Base-by-base conservation (phyloP, 2,888 invertebrate species). In the Polylopha cassiicola region DNA sequence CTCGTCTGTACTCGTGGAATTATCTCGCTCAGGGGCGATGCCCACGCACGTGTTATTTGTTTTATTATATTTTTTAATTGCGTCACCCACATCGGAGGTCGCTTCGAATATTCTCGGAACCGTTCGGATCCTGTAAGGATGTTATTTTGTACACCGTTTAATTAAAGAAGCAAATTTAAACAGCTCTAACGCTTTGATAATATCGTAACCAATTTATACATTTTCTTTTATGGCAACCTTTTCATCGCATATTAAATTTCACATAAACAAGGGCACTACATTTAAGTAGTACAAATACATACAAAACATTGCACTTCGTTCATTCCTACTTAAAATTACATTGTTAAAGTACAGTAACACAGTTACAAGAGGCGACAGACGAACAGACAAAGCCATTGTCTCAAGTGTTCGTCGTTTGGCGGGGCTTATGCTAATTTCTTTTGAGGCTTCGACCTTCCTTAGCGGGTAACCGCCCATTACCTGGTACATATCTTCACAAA, bases 331-430 rank as follows among this genome's bases (percentile, higher is more conserved):
- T 58, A 51, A 67, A 70, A 68, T 64, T 60, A 61, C 65, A 64
- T 60, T 61, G 69, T 68, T 65, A 70, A 65, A 65, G 54, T 58
- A 68, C 46, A 61, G 46, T 61, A 54, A 56, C 66, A 70, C 73
- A 66, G 75, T 73, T 71, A 74, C 53, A 62, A 58, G 51, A 55
- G 65, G 69, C 72, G 72, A 72, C 71, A 61, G 62, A 73, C 64
- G 65, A 67, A 69, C 73, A 69, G 74, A 81, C 82, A 82, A 84
- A 81, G 82, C 68, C 77, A 80, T 85, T 85, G 84, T 84, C 68
- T 75, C 64, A 50, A n/a, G 51, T 48, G 54, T 57, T 58, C 62
- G 57, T 68, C 64, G 70, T 78, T 74, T 70, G 74, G 69, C 73
- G 71, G 74, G 67, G 70, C 70, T 76, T 82, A 82, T 82, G 84